A percentile compares a stretch with the other conserved stretches of the same genome.
phyloP scores from a whole-genome alignment of 2,888 invertebrate genomes.

The Orthosia cruda region DNA sequence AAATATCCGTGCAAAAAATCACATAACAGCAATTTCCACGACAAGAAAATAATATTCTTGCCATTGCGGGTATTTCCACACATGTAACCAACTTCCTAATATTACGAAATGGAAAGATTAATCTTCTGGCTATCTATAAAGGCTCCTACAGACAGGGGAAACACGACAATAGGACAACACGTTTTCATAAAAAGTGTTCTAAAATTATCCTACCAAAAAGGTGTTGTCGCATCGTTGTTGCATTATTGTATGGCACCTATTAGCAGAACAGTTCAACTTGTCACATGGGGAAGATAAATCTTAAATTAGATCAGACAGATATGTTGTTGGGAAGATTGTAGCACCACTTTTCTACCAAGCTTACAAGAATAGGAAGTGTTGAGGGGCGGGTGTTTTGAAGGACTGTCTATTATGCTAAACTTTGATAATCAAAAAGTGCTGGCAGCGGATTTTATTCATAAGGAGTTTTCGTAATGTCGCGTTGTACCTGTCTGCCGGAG shows the following conservation, averaged over 20 bases:
- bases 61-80: constrained; percentile 11
- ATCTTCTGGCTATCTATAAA: constrained; percentile 13
- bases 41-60: constrained; percentile 35
- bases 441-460: too few relatives aligned
- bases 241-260: too few relatives aligned
- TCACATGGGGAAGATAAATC: too few relatives aligned
- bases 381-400: neutral
- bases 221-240: too few relatives aligned
- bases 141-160: too few relatives aligned
- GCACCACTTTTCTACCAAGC: neutral
- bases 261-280: too few relatives aligned
- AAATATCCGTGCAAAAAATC: constrained; percentile 26
- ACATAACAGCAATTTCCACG: constrained; percentile 33
- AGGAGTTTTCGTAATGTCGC: too few relatives aligned
- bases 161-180: too few relatives aligned
- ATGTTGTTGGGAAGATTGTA: neutral
- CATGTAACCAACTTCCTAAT: constrained; percentile 21
- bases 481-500: too few relatives aligned
- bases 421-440: neutral
- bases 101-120: constrained; percentile 40
- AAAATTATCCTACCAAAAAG: too few relatives aligned
- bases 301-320: too few relatives aligned
- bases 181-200: too few relatives aligned
- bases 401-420: neutral
- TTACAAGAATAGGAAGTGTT: neutral